Evolutionary conservation across 2,797 vertebrate genomes (phyloP).

Genomic region (Pangasius macronema): DNA sequence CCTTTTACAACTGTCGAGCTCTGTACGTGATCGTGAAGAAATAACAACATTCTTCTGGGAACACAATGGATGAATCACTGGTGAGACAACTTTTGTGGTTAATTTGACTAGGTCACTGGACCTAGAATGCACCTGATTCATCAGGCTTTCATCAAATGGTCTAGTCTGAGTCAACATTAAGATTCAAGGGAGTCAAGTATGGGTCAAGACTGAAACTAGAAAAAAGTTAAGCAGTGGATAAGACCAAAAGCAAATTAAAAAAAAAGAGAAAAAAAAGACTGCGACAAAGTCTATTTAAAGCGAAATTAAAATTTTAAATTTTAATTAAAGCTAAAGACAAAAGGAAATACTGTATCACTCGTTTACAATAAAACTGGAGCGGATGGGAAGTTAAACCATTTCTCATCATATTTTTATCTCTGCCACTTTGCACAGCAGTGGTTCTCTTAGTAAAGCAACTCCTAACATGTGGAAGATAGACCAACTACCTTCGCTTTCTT

Average conservation of each 20-base stretch:
- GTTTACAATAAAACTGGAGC: slow-evolving; percentile 91
- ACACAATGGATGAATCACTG: slow-evolving; percentile 1
- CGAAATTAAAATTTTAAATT: neutral
- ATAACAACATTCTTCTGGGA: neutral
- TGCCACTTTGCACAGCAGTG: slow-evolving; percentile 2
- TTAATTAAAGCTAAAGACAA: slow-evolving; percentile 70
- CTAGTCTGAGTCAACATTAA: slow-evolving; percentile 1
- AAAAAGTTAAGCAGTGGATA: neutral
- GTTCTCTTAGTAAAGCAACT: neutral
- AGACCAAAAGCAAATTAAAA: neutral
- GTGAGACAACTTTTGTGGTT: slow-evolving; percentile 15
- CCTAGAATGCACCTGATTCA: slow-evolving; percentile 4
- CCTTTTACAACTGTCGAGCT: neutral
- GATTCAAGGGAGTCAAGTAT: neutral
- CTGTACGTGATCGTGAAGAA: neutral
- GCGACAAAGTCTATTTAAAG: neutral
- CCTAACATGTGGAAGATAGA: neutral
- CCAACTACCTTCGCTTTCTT: neutral
- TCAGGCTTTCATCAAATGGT: neutral
- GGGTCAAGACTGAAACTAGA: neutral
- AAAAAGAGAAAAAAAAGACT: neutral
- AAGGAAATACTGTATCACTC: slow-evolving; percentile 67
- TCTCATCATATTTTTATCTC: slow-evolving; percentile 60
- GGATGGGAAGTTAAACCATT: slow-evolving; percentile 76
- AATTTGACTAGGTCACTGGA: neutral